phyloP scores from a whole-genome alignment of 2,888 invertebrate species.

The Flabesymbios commensalis region DNA sequence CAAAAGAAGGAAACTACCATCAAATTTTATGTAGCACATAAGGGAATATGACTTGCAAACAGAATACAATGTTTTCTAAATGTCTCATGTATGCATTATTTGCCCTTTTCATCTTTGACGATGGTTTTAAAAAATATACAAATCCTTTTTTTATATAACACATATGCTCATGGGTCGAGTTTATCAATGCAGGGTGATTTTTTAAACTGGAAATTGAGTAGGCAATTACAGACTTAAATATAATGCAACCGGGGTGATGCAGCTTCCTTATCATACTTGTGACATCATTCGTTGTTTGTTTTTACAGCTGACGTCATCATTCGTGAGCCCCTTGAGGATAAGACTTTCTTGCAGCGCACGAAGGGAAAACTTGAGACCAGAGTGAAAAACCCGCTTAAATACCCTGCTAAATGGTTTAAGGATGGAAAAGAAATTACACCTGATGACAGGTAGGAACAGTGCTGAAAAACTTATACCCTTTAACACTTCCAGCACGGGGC shows the following conservation, averaged over 20 bases:
- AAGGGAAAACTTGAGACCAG: constrained; percentile 89
- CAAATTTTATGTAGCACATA: constrained; percentile 94
- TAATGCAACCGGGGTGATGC: no score
- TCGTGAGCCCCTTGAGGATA: constrained; percentile 93
- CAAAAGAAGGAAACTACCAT: constrained; percentile 79
- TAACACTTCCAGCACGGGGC: no score
- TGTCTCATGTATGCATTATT: no score
- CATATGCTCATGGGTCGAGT: neutral
- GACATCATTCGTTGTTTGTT: neutral
- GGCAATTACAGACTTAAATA: no score
- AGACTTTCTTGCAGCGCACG: constrained; percentile 88
- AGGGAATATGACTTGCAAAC: constrained; percentile 59
- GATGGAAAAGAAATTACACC: constrained; percentile 80
- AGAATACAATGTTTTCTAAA: neutral
- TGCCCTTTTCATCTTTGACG: no score
- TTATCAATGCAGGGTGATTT: neutral
- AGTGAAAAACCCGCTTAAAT: constrained; percentile 77
- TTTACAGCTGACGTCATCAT: constrained; percentile 90
- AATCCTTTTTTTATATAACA: no score
- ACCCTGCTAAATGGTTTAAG: constrained; percentile 91
- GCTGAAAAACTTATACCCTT: neutral
- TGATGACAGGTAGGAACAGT: constrained; percentile 16
- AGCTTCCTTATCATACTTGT: neutral
- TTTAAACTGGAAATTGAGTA: no score
- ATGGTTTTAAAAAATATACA: no score